Conservation (phyloP, 2,888 invertebrate species). For the Tetranychus piercei region DNA sequence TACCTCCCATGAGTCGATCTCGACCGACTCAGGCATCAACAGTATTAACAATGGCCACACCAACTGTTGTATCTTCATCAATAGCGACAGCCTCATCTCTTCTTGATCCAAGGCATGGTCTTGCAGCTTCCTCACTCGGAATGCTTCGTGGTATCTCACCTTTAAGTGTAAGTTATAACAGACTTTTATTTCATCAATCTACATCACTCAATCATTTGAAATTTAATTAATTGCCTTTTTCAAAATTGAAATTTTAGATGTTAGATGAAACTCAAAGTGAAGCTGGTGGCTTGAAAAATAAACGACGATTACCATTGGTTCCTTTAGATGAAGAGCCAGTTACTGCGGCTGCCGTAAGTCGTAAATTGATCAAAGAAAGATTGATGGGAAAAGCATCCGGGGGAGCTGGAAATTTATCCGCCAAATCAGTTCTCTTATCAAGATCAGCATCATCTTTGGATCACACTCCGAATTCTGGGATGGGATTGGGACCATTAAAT, state of each 20-base stretch:
- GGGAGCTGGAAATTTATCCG: not conserved
- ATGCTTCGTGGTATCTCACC: not conserved
- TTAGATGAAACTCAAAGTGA: conserved; percentile 16
- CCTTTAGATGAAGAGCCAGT: conserved; percentile 22
- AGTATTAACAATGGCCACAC: not conserved
- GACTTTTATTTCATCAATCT: not conserved
- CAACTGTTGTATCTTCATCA: not conserved
- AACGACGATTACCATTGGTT: conserved; percentile 19
- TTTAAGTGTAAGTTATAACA: not conserved
- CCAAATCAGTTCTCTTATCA: not conserved
- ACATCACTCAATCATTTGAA: not conserved
- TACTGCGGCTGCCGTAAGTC: conserved; percentile 15
- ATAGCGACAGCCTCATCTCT: not conserved
- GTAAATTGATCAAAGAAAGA: conserved; percentile 18
- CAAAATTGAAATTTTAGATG: not conserved
- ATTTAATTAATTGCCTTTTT: no score
- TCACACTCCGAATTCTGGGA: not conserved
- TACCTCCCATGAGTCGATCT: conserved; percentile 4
- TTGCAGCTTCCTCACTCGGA: not conserved
- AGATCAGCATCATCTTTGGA: conserved; percentile 12
- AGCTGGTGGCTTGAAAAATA: conserved; percentile 9
- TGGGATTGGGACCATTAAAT: not conserved
- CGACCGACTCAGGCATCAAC: conserved; percentile 6
- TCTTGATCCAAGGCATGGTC: not conserved
- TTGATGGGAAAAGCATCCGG: conserved; percentile 10